phyloP scores from a whole-genome alignment of 2,113 vertebrate species.

The Mormyrus lacerda region DNA sequence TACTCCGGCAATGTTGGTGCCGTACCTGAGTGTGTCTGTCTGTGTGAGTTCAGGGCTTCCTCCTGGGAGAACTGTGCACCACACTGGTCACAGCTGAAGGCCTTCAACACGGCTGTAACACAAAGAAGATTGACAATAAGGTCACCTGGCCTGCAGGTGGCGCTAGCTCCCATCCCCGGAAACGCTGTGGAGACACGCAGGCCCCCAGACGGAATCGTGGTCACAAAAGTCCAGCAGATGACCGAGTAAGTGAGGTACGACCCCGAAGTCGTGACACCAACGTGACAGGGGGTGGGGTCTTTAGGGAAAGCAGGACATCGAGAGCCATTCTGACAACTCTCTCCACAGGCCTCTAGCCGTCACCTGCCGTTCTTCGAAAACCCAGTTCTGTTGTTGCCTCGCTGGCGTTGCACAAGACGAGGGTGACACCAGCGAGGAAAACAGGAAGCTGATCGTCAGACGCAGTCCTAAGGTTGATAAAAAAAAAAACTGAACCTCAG shows the following conservation, averaged over 20 bases:
- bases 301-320: background rate
- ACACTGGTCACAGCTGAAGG: constrained; percentile 91
- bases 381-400: background rate
- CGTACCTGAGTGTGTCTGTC: constrained; percentile 88
- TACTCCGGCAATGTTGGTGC: background rate
- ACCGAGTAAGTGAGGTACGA: background rate
- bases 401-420: constrained; percentile 12
- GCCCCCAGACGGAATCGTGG: background rate
- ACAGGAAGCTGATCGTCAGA: constrained; percentile 30
- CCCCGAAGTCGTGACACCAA: background rate
- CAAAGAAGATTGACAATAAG: background rate
- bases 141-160: background rate
- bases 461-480: background rate
- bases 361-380: constrained; percentile 22
- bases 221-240: background rate
- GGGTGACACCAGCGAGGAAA: constrained; percentile 16
- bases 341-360: background rate
- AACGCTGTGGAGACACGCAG: background rate
- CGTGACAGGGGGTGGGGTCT: background rate
- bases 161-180: background rate
- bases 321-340: background rate
- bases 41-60: constrained; percentile 85
- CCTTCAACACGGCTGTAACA: constrained; percentile 82
- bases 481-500: constrained; percentile 5
- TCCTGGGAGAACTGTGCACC: constrained; percentile 92